Conservation (phyloP, 2,888 invertebrate genomes). For the Ennomos erosarius region DNA sequence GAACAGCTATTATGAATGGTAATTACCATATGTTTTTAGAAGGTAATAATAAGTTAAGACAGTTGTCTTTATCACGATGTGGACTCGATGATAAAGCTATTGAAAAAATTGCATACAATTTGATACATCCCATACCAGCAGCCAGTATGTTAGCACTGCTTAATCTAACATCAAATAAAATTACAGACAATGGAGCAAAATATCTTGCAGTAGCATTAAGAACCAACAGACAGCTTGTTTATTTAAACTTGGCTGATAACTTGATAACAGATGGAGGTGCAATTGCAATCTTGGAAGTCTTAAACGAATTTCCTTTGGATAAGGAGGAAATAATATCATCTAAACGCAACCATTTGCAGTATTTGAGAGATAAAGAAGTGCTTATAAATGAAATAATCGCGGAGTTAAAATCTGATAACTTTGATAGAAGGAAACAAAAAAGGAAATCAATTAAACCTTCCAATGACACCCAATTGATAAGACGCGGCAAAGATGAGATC, state of each 20-base stretch:
- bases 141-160: conserved; percentile 6
- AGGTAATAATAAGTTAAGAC: not conserved
- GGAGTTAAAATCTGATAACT: not conserved
- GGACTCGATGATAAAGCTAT: conserved; percentile 7
- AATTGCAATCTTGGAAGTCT: conserved; percentile 5
- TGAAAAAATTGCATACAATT: conserved; percentile 6
- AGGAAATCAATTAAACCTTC: not conserved
- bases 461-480: not conserved
- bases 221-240: conserved; percentile 24
- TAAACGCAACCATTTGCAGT: not conserved
- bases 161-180: conserved; percentile 52
- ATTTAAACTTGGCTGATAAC: conserved; percentile 21
- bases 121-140: conserved; percentile 5
- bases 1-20: not conserved
- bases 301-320: conserved; percentile 6
- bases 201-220: conserved; percentile 52
- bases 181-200: conserved; percentile 58
- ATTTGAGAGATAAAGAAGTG: conserved; percentile 2
- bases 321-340: conserved; percentile 1
- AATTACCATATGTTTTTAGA: conserved; percentile 14
- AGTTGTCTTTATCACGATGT: conserved; percentile 18
- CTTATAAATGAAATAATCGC: not conserved
- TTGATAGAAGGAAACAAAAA: not conserved
- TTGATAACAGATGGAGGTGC: conserved; percentile 17
- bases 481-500: not conserved